phyloP scores from a whole-genome alignment of 2,888 invertebrate species.

The Drepanosiphum platanoidis region DNA sequence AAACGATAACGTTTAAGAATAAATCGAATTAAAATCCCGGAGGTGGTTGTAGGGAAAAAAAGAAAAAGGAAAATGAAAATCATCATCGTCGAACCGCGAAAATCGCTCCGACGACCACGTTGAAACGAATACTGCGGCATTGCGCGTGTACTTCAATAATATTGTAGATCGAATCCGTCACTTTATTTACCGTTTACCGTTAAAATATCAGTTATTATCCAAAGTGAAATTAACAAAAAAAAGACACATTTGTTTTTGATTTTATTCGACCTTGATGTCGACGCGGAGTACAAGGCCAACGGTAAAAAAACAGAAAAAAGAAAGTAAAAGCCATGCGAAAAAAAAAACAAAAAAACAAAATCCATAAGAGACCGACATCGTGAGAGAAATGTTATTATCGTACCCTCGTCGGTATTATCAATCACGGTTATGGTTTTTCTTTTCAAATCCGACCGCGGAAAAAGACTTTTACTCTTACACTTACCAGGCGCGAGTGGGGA shows the following conservation, averaged over 20 bases:
- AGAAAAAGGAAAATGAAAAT: neutral
- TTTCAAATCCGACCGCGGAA: neutral
- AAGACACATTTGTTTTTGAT: too few relatives aligned
- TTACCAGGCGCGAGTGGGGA: too few relatives aligned
- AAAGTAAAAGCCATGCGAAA: neutral
- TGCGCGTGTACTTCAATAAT: neutral
- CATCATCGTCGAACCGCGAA: neutral
- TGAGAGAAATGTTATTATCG: neutral
- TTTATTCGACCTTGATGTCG: too few relatives aligned
- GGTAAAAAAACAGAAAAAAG: neutral
- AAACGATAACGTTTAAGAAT: neutral
- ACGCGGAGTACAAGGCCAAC: neutral
- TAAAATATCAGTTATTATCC: neutral
- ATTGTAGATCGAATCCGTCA: neutral
- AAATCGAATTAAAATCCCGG: slow-evolving; percentile 18
- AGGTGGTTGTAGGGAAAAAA: neutral
- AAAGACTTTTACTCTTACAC: neutral
- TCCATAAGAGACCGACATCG: too few relatives aligned
- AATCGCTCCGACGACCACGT: neutral
- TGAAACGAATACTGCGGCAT: neutral
- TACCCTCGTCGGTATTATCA: neutral
- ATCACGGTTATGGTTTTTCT: neutral
- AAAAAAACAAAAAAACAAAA: neutral
- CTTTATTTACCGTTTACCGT: neutral
- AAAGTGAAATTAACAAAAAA: neutral